A percentile compares a stretch with the other conserved stretches of the same genome.
phyloP scores from a whole-genome alignment of 1,140 invertebrate genomes.

The Calycopis cecrops region DNA sequence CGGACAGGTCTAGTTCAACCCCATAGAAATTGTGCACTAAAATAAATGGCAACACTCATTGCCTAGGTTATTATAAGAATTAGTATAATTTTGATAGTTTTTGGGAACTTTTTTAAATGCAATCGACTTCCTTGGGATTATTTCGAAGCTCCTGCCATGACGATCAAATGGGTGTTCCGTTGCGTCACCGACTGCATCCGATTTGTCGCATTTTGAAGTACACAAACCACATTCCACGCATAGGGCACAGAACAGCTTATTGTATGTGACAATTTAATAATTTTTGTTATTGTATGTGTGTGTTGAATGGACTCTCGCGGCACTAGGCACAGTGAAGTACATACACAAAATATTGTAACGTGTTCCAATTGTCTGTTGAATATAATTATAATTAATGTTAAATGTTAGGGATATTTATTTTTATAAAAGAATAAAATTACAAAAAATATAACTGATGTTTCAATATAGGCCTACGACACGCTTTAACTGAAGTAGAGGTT shows the following conservation, averaged over 20 bases:
- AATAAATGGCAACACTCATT: no score
- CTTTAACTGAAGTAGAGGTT: not conserved
- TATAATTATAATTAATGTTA: constrained; percentile 4
- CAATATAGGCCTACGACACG: not conserved
- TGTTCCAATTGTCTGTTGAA: not conserved
- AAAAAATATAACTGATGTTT: not conserved
- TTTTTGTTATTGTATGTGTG: not conserved
- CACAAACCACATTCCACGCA: not conserved
- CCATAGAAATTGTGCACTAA: no score
- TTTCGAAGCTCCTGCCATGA: not conserved
- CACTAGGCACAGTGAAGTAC: not conserved
- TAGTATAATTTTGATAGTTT: not conserved
- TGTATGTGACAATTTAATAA: constrained; percentile 2
- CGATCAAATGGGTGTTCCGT: not conserved
- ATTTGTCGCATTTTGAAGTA: not conserved
- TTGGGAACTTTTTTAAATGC: not conserved
- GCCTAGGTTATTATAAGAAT: not conserved
- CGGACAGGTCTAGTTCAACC: no score
- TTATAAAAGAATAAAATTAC: constrained; percentile 11
- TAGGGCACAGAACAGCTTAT: not conserved
- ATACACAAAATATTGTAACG: no score
- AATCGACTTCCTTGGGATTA: not conserved
- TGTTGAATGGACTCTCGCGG: not conserved
- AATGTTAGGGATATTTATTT: constrained; percentile 1
- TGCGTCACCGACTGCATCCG: not conserved